Evolutionary conservation across 2,888 invertebrate species (phyloP), one percentile per base, ranked within the genome.

Genomic region (Plagodis dolabraria): DNA sequence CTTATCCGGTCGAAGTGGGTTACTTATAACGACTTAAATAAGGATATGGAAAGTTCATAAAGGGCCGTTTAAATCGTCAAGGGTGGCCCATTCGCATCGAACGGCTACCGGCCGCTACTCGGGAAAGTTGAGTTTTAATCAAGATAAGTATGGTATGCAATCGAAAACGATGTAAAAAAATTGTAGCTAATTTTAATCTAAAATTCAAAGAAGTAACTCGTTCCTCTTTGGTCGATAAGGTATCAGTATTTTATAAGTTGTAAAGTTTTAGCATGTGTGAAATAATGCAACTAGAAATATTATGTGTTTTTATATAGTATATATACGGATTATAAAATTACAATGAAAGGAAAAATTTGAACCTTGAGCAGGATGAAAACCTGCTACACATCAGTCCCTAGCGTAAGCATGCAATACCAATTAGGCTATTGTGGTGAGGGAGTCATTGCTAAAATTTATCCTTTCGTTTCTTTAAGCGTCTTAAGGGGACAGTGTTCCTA

Each of bases 81-180:
- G 64, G 66, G 63, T 45, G 52, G 43, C 53, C 57, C 58, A 56
- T 66, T 61, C 56, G 60, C 49, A 48, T 38, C 42, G 50, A 56
- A 48, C 53, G 55, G 44, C 33, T 43, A 40, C 56, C 46, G 49
- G 67, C 58, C 53, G 60, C 58, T 62, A 64, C 74, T 71, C 70
- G 66, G 69, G 64, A 68, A 65, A 67, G 62, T 67, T 57, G 66
- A 73, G 70, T 68, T 75, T 75, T 75, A 76, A 75, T 76, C 77
- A 73, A 73, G 52, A 57, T 53, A 64, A 58, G 70, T 72, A 75
- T 63, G 36, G 70, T 63, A 58, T 52, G 69, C 65, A 66, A 35
- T 22, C 36, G 33, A 7, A 11, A 22, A 33, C 45, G 12, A 9
- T 38, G 7, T 38, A 38, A 9, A 38, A 9, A 38, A 38, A 7